Base-by-base conservation (phyloP, 2,797 vertebrate species). In the Ataeniobius toweri region DNA sequence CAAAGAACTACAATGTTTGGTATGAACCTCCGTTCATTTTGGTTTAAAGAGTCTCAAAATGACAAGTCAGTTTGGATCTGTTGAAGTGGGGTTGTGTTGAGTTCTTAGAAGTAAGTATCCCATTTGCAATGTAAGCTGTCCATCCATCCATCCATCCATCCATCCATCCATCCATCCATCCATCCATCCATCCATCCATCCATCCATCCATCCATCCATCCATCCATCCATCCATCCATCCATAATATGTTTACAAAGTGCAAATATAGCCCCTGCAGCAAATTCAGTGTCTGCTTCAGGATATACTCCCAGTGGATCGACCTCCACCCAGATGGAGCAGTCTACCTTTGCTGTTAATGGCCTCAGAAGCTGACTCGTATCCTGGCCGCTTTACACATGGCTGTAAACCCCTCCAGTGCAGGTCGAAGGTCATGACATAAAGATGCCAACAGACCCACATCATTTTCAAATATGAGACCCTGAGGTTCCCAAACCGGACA, bases 1-100 rank as follows among this genome's bases (percentile, higher is more conserved):
- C n/a, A 81, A 46, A 46, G 20, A 39, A 71, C 39, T 10, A 41
- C 68, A 16, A 46, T 46, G 65, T 76, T 80, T 68, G 74, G 22
- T 13, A 6, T 81, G 26, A n/a, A 36, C 76, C 82, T 79, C 65
- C 61, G 77, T 78, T 67, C 1, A 80, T 80, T 83, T 77, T 63
- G n/a, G 39, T 73, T 71, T 1, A 61, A 83, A 67, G 77, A 58
- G 39, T 41, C 61, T 72, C 20, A 24, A 24, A 68, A n/a, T 24
- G 3, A 44, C 44, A 44, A 26, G 44, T 12, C 12, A 70, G 44
- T 26, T 46, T 36, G n/a, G 67, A 48, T 70, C 24, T 48, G 44
- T 48, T 26, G 24, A 28, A 70, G 46, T 28, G 22, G 24, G 44
- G 22, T 13, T 46, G 24, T 16, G 2, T 5, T 46, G 26, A n/a